These are phyloP conservation scores for Centropus bengalensis DNA, from an alignment of 2,113 vertebrate genomes.

Conservation along the genomic window DNA sequence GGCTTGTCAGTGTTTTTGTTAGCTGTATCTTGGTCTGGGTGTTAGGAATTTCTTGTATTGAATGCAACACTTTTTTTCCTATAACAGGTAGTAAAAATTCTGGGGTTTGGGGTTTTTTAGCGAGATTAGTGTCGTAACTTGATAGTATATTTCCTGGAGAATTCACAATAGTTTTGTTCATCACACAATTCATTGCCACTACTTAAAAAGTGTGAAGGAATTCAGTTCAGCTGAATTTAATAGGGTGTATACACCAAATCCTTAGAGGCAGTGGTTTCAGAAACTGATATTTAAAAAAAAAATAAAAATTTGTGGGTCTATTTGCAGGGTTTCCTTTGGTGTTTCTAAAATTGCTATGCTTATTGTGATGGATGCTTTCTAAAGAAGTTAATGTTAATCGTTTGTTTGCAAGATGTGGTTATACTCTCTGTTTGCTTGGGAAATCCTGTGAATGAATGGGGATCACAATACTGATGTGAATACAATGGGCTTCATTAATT, in stretches of 20 bases:
- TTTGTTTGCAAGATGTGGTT: neutral
- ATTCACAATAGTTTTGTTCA: neutral
- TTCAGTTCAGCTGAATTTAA: neutral
- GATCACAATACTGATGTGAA: neutral
- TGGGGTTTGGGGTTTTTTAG: neutral
- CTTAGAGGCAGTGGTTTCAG: neutral
- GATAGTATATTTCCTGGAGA: neutral
- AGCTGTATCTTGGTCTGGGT: neutral
- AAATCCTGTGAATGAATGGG: neutral
- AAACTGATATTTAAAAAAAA: neutral
- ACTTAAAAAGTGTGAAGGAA: neutral
- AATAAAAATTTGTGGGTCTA: neutral
- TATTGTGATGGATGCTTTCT: neutral
- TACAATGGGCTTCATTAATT: conserved; percentile 16
- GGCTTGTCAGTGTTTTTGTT: neutral
- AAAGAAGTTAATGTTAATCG: neutral
- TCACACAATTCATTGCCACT: neutral
- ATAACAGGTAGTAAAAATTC: neutral
- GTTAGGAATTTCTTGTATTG: neutral
- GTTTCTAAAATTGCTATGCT: neutral
- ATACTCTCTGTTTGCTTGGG: neutral
- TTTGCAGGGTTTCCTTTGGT: neutral
- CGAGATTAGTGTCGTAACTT: neutral
- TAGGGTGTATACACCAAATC: neutral
- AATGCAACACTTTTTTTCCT: neutral